Base-by-base conservation (phyloP, 2,888 invertebrate genomes). In the Oxycera nigricornis region DNA sequence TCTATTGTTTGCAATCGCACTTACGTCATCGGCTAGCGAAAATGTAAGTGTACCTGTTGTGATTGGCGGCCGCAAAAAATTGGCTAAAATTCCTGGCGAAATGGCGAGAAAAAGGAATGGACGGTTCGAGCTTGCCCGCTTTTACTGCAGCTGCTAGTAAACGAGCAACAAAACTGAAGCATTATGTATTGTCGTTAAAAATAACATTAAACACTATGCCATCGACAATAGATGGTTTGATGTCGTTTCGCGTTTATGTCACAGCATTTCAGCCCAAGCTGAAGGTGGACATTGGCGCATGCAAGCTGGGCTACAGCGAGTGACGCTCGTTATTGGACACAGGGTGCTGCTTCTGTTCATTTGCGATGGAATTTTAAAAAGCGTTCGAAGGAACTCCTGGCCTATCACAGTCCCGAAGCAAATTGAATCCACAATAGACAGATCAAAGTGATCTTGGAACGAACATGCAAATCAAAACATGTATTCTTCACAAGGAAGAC, bases 141-240 rank as follows among this genome's bases (percentile, higher is more conserved):
- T 20, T 65, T 70, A 22, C 70, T n/a, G 22, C 46, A 31, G 52
- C 55, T 52, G 68, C 31, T 31, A 35, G 35, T 68, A 46, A 46
- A 14, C 20, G 55, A 68, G 22, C 22, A 65, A 22, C 22, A 30
- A 65, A 41, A 65, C 39, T 4, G 41, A 41, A 39, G 30, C 11
- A 14, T 17, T 65, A 39, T 65, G 52, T 52, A 28, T 70, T 52
- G 22, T 70, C 55, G 70, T 70, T 70, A 70, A 55, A 70, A 70
- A 70, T 70, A 65, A 41, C 41, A 39, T 65, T 65, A 31, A 70
- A 70, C 31, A 17, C 55, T 9, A 55, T 39, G 68, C 46, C 41
- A 65, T 14, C 39, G 24, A 39, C 39, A 65, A 65, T 65, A 14
- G 65, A 39, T 39, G 9, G 24, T 24, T 65, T 65, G 39, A 65